phyloP scores from a whole-genome alignment of 2,888 invertebrate genomes.

The Cylloceria caligata region DNA sequence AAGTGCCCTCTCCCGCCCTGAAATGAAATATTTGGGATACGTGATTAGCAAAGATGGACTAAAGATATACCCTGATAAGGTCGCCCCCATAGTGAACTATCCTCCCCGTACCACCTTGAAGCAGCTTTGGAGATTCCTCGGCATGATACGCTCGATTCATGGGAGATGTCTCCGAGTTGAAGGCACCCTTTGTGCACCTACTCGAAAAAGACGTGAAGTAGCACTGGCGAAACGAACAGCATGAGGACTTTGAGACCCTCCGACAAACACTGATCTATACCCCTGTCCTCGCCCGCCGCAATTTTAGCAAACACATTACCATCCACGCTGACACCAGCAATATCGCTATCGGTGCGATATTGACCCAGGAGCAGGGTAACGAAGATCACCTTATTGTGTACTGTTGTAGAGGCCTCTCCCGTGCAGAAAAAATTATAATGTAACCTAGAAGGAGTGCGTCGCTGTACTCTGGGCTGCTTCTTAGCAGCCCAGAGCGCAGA shows the following conservation, averaged over 20 bases:
- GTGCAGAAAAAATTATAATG: constrained; percentile 31
- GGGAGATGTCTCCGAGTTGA: background rate
- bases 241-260: constrained; percentile 30
- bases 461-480: constrained; percentile 46
- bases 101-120: constrained; percentile 51
- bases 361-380: constrained; percentile 1
- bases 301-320: constrained; percentile 32
- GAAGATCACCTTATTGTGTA: constrained; percentile 20
- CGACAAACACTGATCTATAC: constrained; percentile 5
- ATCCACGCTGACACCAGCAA: constrained; percentile 49
- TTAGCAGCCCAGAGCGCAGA: constrained; percentile 29
- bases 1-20: too few species aligned
- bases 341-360: constrained; percentile 13
- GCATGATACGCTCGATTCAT: constrained; percentile 66
- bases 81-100: constrained; percentile 43
- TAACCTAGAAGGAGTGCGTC: constrained; percentile 44
- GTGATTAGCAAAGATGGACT: too few species aligned
- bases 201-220: constrained; percentile 3
- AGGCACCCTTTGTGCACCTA: constrained; percentile 11
- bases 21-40: too few species aligned
- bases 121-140: constrained; percentile 69
- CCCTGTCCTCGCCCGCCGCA: constrained; percentile 38
- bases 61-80: constrained; percentile 27
- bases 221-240: constrained; percentile 30
- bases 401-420: constrained; percentile 4